These are phyloP conservation scores for Brenthis ino DNA, from an alignment of 2,888 invertebrate species.

Conservation along the genomic window DNA sequence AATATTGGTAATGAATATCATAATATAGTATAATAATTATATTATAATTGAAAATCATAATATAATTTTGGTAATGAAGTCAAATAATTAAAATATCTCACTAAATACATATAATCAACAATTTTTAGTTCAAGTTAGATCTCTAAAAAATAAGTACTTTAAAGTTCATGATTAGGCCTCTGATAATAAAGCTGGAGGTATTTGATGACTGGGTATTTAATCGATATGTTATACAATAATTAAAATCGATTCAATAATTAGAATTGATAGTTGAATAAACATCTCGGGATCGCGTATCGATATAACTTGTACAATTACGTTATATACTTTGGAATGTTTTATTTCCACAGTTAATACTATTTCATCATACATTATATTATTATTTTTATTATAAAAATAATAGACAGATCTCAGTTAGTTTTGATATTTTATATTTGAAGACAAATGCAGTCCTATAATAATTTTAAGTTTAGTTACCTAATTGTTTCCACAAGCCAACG, in stretches of 20 bases:
- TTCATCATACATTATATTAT: background rate
- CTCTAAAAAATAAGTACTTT: background rate
- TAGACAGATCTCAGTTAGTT: constrained; percentile 8
- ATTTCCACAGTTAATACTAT: constrained; percentile 6
- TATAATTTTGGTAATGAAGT: constrained; percentile 1
- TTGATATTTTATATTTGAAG: background rate
- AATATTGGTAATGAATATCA: background rate
- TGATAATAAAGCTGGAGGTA: constrained; percentile 7
- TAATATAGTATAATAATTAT: no score
- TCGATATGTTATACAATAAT: background rate
- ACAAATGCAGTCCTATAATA: background rate
- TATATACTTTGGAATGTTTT: constrained; percentile 20
- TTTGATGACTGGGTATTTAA: background rate
- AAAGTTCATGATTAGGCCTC: constrained; percentile 17
- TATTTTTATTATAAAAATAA: constrained; percentile 13
- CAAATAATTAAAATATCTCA: constrained; percentile 5
- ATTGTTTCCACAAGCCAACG: constrained; percentile 16
- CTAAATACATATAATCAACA: background rate
- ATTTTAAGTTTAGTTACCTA: constrained; percentile 2
- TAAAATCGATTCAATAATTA: background rate
- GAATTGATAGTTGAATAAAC: background rate
- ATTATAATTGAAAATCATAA: no score
- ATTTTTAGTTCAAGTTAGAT: background rate
- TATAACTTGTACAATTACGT: background rate
- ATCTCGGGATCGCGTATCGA: constrained; percentile 1